These are phyloP conservation scores for Synergus japonicus DNA, from an alignment of 2,888 invertebrate species.

Conservation along the genomic window DNA sequence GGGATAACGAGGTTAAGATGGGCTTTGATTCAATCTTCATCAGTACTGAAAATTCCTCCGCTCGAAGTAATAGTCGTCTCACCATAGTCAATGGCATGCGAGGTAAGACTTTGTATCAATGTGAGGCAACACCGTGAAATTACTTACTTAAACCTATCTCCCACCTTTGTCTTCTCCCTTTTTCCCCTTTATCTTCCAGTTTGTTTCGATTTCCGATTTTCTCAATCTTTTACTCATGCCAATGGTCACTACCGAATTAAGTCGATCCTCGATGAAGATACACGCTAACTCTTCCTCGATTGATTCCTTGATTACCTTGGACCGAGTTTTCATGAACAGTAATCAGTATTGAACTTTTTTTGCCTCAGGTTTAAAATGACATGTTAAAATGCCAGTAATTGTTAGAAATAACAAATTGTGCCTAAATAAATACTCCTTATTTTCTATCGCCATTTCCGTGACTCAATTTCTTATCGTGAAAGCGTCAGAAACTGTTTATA, in stretches of 20 bases:
- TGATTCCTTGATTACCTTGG: not conserved
- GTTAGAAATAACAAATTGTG: not conserved
- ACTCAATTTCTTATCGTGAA: not conserved
- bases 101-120: constrained; percentile 62
- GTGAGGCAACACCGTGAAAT: constrained; percentile 72
- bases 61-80: constrained; percentile 2
- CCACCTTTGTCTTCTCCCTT: constrained; percentile 45
- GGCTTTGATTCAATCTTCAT: constrained; percentile 29
- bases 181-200: not conserved
- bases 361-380: not conserved
- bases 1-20: constrained; percentile 33
- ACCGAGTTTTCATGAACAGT: constrained; percentile 1
- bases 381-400: not conserved
- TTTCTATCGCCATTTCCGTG: not conserved
- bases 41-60: not conserved
- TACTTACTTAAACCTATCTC: constrained; percentile 61
- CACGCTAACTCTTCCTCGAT: not conserved
- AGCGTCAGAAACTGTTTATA: constrained; percentile 14
- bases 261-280: not conserved
- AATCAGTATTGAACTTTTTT: constrained; percentile 6
- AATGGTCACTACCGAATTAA: not conserved
- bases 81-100: not conserved
- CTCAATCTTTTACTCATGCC: not conserved
- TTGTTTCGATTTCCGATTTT: constrained; percentile 3
- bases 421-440: not conserved